A percentile compares a stretch with the other conserved stretches of the same genome.
phyloP scores from a whole-genome alignment of 2,113 vertebrate genomes.

The Saccopteryx bilineata region DNA sequence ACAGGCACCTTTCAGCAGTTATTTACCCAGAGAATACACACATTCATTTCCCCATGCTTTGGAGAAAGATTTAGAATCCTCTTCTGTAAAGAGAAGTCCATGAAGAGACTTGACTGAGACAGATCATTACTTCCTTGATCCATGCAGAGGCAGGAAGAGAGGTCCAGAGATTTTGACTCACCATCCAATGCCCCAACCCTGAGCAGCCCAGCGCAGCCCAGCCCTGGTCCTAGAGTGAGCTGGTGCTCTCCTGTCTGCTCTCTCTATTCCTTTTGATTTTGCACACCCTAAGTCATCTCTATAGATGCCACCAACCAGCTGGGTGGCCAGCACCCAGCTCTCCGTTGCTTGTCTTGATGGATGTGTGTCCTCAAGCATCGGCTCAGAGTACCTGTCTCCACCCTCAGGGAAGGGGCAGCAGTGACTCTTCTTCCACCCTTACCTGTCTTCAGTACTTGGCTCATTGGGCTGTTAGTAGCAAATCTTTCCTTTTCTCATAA shows the following conservation, averaged over 20 bases:
- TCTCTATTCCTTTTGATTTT: slow-evolving; percentile 48
- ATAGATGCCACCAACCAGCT: slow-evolving; percentile 36
- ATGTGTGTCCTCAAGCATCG: slow-evolving; percentile 13
- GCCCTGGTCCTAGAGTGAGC: neutral
- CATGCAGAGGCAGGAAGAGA: slow-evolving; percentile 58
- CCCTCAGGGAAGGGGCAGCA: neutral
- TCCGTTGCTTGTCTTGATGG: neutral
- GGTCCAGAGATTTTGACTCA: slow-evolving; percentile 69
- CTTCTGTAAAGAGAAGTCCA: neutral
- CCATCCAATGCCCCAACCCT: slow-evolving; percentile 9
- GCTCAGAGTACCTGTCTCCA: neutral
- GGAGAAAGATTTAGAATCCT: neutral
- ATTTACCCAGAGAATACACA: neutral
- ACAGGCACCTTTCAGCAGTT: neutral
- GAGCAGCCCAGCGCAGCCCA: slow-evolving; percentile 28
- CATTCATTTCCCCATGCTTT: neutral
- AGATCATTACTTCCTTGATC: slow-evolving; percentile 56
- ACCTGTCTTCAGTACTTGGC: slow-evolving; percentile 45
- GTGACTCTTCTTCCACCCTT: neutral
- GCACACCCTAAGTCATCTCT: slow-evolving; percentile 66
- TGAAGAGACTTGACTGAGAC: slow-evolving; percentile 40
- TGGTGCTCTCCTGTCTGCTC: neutral
- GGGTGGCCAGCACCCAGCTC: slow-evolving; percentile 57
- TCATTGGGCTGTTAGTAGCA: neutral
- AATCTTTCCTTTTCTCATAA: slow-evolving; percentile 24